Base-by-base conservation (phyloP, 2,888 invertebrate genomes). In the Temnothorax ravouxi region DNA sequence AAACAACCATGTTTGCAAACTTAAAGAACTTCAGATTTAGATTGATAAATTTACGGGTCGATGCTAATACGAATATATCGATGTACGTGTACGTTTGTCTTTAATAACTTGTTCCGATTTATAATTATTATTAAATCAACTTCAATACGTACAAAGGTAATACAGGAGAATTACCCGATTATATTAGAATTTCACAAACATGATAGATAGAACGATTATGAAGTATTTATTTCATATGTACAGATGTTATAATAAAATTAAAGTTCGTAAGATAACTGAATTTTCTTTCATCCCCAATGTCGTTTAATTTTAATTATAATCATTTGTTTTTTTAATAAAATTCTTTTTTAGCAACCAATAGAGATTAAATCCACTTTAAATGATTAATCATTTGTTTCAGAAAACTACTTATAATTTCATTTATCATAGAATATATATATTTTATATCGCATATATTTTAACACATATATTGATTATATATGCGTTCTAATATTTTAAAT, bases 151-250 rank as follows among this genome's bases (percentile, higher is more conserved):
- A 67, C 47, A 67, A 54, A 69, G 21, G 18, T 59, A 59, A 74
- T 72, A 47, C 59, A 25, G 25, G 5, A 79, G 38, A 47, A 80
- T 38, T 38, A 59, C 25, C 25, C 38, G 13, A 52, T 69, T 41
- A 50, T 9, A 67, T 72, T 74, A 82, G 41, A 66, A 47, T 47
- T 62, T 82, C 61, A 52, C 18, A n/a, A 84, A 56, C 47, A 59
- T 61, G 54, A 74, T 80, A 69, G 44, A n/a, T 89, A 89, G 84
- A 86, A 62, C 52, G 52, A 56, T 74, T 66, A 77, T 88, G 80
- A 75, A 72, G 18, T 86, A 88, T 86, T 88, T 86, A 89, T 90
- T 86, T 89, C 83, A 44, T 89, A 89, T 89, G 88, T 89, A 88
- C 84, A 85, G 77, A 82, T 82, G 75, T 82, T 74, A 74, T 69